These are phyloP conservation scores for Pogonocherus hispidulus DNA, from an alignment of 2,888 invertebrate species.

Conservation along the genomic window DNA sequence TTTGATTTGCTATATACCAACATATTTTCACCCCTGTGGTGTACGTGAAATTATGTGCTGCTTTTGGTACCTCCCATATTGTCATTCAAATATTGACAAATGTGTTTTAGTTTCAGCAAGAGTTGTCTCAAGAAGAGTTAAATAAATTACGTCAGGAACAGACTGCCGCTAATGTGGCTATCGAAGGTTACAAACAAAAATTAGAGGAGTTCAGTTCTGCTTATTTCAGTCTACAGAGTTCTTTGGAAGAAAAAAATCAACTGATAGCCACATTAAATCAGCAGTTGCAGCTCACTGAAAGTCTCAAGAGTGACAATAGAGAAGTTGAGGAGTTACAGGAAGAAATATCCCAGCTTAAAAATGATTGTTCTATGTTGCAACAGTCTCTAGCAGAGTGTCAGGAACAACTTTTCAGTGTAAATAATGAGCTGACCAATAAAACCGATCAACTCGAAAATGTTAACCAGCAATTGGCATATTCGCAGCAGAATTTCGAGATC, in stretches of 20 bases:
- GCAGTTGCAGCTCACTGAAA: slow-evolving; percentile 47
- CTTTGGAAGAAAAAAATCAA: slow-evolving; percentile 50
- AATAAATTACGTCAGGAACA: slow-evolving; percentile 40
- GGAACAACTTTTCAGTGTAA: slow-evolving; percentile 44
- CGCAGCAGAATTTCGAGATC: slow-evolving; percentile 45
- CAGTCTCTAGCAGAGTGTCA: slow-evolving; percentile 45
- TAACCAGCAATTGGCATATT: slow-evolving; percentile 44
- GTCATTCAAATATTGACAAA: too few species aligned
- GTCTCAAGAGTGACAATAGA: slow-evolving; percentile 52
- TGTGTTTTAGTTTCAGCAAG: slow-evolving; percentile 14
- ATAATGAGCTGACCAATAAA: slow-evolving; percentile 45
- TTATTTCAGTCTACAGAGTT: slow-evolving; percentile 39
- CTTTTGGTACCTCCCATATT: too few species aligned
- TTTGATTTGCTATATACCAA: too few species aligned
- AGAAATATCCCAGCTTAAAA: slow-evolving; percentile 46
- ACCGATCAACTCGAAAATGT: slow-evolving; percentile 44
- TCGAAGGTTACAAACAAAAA: slow-evolving; percentile 44
- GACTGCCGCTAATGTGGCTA: slow-evolving; percentile 28
- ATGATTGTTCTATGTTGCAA: slow-evolving; percentile 42
- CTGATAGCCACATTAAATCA: slow-evolving; percentile 41
- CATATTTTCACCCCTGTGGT: too few species aligned
- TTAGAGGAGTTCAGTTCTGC: slow-evolving; percentile 40
- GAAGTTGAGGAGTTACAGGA: slow-evolving; percentile 54
- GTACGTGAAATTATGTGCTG: too few species aligned
- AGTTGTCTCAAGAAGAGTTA: slow-evolving; percentile 28